A percentile compares a stretch with the other conserved stretches of the same genome.
Conservation (phyloP, 1,140 invertebrate species). For the Drosophila kohkoa region DNA sequence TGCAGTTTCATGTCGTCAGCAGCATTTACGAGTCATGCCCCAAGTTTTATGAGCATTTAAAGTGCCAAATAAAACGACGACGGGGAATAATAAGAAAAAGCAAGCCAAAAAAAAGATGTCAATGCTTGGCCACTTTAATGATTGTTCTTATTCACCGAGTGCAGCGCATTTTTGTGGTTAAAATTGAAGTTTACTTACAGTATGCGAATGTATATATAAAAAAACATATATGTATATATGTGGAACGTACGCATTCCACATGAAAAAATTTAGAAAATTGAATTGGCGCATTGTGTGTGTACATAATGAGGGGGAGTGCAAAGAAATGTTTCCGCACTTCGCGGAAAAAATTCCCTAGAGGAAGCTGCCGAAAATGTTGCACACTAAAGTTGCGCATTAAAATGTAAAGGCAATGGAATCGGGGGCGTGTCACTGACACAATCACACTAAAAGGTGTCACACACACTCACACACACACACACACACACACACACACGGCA, state of each 20-base stretch:
- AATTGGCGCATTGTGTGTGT: constrained; percentile 66
- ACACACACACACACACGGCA: constrained; percentile 38
- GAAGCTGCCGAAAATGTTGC: neutral
- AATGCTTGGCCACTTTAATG: constrained; percentile 29
- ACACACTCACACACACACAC: constrained; percentile 9
- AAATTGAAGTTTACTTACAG: constrained; percentile 19
- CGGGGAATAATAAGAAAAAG: constrained; percentile 14
- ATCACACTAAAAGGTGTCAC: constrained; percentile 74
- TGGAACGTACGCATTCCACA: neutral
- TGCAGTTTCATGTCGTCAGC: constrained; percentile 64
- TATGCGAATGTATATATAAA: too few species aligned
- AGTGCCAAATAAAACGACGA: constrained; percentile 55
- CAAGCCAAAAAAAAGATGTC: constrained; percentile 40
- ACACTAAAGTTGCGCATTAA: constrained; percentile 31
- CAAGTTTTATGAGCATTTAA: constrained; percentile 68
- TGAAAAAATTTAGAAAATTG: constrained; percentile 59
- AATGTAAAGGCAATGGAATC: constrained; percentile 18
- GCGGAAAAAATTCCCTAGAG: neutral
- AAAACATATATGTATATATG: neutral
- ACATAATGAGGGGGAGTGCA: constrained; percentile 7
- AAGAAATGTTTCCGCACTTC: neutral
- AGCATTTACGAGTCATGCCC: constrained; percentile 47
- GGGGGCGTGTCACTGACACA: constrained; percentile 55
- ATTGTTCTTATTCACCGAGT: constrained; percentile 13
- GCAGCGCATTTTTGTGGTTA: constrained; percentile 18